These are phyloP conservation scores for Acanthosepion esculentum DNA, from an alignment of 2,888 invertebrate genomes.

Conservation along the genomic window DNA sequence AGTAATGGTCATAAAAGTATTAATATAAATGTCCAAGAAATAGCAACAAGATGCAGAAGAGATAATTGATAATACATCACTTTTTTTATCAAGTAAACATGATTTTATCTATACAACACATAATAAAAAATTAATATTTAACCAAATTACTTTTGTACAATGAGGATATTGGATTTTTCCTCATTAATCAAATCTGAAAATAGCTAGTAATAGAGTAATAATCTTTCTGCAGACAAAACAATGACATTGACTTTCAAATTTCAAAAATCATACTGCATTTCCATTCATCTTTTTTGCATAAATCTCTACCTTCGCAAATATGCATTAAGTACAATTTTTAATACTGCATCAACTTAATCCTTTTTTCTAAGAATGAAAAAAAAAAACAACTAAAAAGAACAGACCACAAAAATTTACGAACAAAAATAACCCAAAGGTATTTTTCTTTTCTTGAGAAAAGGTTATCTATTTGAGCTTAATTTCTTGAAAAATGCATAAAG, in stretches of 20 bases:
- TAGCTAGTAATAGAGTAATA: not conserved
- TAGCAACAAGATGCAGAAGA: not conserved
- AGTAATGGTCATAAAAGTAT: not conserved
- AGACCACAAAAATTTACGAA: not conserved
- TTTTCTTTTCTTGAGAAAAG: not conserved
- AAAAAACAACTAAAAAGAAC: too few species aligned
- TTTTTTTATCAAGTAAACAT: not conserved
- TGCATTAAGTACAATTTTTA: not conserved
- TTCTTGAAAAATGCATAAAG: not conserved
- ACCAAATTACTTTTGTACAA: not conserved
- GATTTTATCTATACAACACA: not conserved
- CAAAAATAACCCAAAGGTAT: not conserved
- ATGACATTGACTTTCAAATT: not conserved
- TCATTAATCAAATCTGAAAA: not conserved
- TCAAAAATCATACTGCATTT: not conserved
- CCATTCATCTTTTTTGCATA: not conserved
- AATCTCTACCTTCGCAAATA: not conserved
- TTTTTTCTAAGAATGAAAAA: not conserved
- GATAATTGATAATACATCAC: conserved; percentile 6
- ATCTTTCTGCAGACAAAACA: conserved; percentile 18
- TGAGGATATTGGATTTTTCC: not conserved
- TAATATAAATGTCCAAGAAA: not conserved
- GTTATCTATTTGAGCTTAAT: not conserved
- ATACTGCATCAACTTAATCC: not conserved
- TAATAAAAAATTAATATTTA: not conserved